Evolutionary conservation across 2,113 vertebrate species (phyloP), one percentile per base, ranked within the genome.

Genomic region (Lycaon pictus): DNA sequence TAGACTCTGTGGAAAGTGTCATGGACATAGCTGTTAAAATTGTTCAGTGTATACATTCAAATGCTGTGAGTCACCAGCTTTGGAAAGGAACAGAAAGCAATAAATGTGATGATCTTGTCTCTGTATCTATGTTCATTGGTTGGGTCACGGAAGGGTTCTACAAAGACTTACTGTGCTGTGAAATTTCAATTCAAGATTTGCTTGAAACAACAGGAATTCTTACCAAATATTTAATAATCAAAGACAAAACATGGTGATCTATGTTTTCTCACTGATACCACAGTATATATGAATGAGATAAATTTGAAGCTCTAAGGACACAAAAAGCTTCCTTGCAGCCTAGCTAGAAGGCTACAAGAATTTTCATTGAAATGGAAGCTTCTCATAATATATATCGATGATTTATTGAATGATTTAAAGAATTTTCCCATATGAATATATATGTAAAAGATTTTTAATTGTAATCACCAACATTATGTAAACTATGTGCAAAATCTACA

Each of bases 181-280:
- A 81, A 55, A 55, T 91, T 81, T 53, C 63, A 67, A 69, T 23
- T 76, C 60, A 87, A 92, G 48, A 83, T 95, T 93, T 97, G 79
- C 83, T 89, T 62, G 60, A 88, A 89, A 85, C 29, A 53, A 85
- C 85, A 88, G 87, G 35, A 90, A 74, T 51, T 55, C 63, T 86
- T 86, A 55, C 72, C 92, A 91, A 93, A 48, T 67, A 67, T 67
- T 82, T 79, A 79, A 88, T 37, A 81, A 63, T 25, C 32, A 77
- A 85, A 86, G 58, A 25, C 79, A 71, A 94, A 62, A 69, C 4
- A 77, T 27, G 43, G 51, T 11, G 43, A 58, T 58, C 43, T 93
- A 65, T 48, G 32, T 22, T 88, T 97, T 69, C 65, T 80, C 43
- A 48, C 5, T 20, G n/a, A 55, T 90, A 19, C 83, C n/a, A 81